Evolutionary conservation across 2,113 vertebrate species (phyloP).

Genomic region (Castor canadensis): DNA sequence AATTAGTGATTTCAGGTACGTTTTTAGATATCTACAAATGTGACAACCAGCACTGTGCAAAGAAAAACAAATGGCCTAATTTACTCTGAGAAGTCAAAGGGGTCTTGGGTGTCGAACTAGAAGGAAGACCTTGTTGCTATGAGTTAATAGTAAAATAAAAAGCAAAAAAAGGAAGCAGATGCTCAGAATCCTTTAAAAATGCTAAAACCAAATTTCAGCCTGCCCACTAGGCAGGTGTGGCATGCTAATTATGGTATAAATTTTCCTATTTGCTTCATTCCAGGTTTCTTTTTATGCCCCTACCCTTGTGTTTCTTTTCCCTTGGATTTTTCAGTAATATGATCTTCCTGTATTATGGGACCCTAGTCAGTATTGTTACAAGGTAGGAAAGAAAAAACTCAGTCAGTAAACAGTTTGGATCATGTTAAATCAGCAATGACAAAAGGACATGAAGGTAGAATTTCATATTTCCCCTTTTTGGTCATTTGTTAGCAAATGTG

Average conservation of each 20-base stretch:
- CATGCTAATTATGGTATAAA: not conserved
- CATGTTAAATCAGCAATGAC: not conserved
- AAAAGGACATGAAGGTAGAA: not conserved
- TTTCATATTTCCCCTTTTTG: not conserved
- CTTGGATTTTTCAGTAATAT: not conserved
- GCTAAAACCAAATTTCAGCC: not conserved
- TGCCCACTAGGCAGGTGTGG: not conserved
- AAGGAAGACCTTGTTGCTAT: not conserved
- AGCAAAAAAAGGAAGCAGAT: not conserved
- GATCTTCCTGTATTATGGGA: not conserved
- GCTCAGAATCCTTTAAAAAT: slow-evolving; percentile 20
- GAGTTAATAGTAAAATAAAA: not conserved
- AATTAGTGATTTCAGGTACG: not conserved
- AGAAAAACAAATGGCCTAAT: not conserved
- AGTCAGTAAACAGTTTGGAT: not conserved
- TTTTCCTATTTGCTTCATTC: slow-evolving; percentile 16
- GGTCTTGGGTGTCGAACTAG: not conserved
- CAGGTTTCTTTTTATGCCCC: slow-evolving; percentile 16
- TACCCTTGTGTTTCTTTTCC: not conserved
- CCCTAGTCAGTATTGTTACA: not conserved
- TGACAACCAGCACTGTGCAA: not conserved
- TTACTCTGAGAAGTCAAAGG: slow-evolving; percentile 45
- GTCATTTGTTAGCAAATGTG: slow-evolving; percentile 19
- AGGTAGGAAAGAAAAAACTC: not conserved
- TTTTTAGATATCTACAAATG: not conserved